A percentile compares a stretch with the other conserved stretches of the same genome.
These are phyloP conservation scores for Lasioglossum pauxillum DNA, from an alignment of 2,888 invertebrate genomes.

Conservation along the genomic window DNA sequence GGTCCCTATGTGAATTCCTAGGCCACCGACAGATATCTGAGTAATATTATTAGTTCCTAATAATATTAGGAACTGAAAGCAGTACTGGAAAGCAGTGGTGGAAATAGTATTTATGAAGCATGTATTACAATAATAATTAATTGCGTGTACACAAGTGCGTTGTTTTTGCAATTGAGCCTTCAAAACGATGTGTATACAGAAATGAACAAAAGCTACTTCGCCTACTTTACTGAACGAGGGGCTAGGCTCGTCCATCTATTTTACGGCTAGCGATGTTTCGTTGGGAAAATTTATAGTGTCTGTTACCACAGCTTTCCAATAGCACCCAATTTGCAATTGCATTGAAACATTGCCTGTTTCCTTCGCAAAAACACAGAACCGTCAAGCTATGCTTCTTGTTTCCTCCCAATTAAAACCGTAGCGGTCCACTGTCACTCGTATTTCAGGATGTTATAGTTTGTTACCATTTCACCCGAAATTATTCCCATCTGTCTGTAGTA, in stretches of 20 bases:
- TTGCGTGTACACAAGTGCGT: background rate
- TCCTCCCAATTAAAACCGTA: slow-evolving; percentile 12
- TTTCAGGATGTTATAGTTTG: slow-evolving; percentile 25
- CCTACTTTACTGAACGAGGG: background rate
- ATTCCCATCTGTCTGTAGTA: background rate
- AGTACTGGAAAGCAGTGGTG: too few species aligned
- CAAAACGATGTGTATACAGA: background rate
- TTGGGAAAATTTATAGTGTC: background rate
- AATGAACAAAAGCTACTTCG: background rate
- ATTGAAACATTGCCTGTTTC: background rate
- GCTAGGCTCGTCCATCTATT: background rate
- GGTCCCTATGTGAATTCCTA: too few species aligned
- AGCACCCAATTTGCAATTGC: background rate
- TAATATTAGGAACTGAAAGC: too few species aligned
- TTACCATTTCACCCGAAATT: slow-evolving; percentile 6
- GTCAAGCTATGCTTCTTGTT: background rate
- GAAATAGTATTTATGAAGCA: too few species aligned
- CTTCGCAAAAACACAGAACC: background rate
- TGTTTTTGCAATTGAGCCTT: background rate
- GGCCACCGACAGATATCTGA: too few species aligned
- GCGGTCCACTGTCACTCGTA: slow-evolving; percentile 16
- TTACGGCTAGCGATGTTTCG: background rate
- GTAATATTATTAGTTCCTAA: too few species aligned
- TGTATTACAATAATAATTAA: too few species aligned
- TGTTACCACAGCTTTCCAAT: background rate